Percentiles rank a stretch among this genome's conserved stretches.
Evolutionary conservation across 2,113 vertebrate genomes (phyloP).

Genomic region (Oceanites oceanicus): DNA sequence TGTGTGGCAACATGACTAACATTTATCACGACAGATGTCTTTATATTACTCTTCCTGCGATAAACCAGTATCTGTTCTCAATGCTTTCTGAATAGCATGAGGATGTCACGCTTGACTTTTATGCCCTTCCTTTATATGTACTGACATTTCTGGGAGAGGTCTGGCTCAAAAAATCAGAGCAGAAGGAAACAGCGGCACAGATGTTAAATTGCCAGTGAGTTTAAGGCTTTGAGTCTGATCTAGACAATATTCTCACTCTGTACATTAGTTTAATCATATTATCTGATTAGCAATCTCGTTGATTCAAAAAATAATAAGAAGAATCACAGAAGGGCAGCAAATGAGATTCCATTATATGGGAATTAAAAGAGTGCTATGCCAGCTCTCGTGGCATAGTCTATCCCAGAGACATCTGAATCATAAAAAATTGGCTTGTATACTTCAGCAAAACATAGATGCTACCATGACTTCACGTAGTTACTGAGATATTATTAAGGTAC

Average conservation of each 20-base stretch:
- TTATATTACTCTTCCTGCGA: not conserved
- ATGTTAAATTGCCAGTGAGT: not conserved
- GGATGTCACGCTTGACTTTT: not conserved
- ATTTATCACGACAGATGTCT: not conserved
- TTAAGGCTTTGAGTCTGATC: not conserved
- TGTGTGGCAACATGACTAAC: not conserved
- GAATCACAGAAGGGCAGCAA: not conserved
- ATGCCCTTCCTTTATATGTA: not conserved
- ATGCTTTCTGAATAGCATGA: not conserved
- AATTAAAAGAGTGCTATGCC: not conserved
- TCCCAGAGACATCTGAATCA: not conserved
- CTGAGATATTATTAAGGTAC: not conserved
- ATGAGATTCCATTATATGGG: not conserved
- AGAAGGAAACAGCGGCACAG: not conserved
- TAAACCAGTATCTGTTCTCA: not conserved
- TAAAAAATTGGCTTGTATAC: not conserved
- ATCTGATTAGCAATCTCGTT: not conserved
- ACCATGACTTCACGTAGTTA: not conserved
- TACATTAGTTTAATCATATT: not conserved
- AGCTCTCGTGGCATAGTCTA: not conserved
- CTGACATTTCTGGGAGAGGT: not conserved
- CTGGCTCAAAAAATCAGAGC: not conserved
- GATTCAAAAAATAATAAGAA: not conserved
- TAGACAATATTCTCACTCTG: not conserved
- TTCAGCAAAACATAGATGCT: not conserved